A percentile compares a stretch with the other conserved stretches of the same genome.
These are phyloP conservation scores for Campylomormyrus numenius DNA, from an alignment of 2,113 vertebrate genomes.

Conservation along the genomic window DNA sequence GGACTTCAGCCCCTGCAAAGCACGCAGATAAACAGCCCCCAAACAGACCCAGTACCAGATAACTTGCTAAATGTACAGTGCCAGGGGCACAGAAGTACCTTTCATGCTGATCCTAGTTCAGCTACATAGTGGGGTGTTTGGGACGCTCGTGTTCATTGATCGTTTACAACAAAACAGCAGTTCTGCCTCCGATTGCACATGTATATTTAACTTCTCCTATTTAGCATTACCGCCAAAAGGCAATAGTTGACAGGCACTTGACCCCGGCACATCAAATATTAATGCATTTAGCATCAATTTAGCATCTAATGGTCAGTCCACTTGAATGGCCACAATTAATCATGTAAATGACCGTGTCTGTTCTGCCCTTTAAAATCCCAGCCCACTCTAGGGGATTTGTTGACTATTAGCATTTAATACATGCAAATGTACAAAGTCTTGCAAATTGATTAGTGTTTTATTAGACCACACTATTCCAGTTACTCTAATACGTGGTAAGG, in stretches of 20 bases:
- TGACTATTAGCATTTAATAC: conserved; percentile 64
- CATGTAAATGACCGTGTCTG: conserved; percentile 48
- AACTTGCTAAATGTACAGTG: not conserved
- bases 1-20: not conserved
- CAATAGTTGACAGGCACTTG: not conserved
- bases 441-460: conserved; percentile 56
- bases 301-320: conserved; percentile 1
- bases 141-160: not conserved
- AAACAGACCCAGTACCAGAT: not conserved
- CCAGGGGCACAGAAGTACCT: not conserved
- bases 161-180: not conserved
- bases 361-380: conserved; percentile 61
- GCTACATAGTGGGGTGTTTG: not conserved
- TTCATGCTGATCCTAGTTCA: not conserved
- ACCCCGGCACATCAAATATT: not conserved
- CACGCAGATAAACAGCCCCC: not conserved
- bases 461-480: conserved; percentile 39
- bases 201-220: not conserved
- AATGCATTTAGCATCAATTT: not conserved
- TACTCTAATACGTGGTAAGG: conserved; percentile 55
- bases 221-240: not conserved
- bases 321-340: conserved; percentile 54
- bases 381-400: conserved; percentile 52
- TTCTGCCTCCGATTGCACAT: not conserved
- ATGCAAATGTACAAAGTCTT: conserved; percentile 49